A percentile compares a stretch with the other conserved stretches of the same genome.
These are phyloP conservation scores for Girardinichthys multiradiatus DNA, from an alignment of 2,113 vertebrate genomes.

Conservation along the genomic window DNA sequence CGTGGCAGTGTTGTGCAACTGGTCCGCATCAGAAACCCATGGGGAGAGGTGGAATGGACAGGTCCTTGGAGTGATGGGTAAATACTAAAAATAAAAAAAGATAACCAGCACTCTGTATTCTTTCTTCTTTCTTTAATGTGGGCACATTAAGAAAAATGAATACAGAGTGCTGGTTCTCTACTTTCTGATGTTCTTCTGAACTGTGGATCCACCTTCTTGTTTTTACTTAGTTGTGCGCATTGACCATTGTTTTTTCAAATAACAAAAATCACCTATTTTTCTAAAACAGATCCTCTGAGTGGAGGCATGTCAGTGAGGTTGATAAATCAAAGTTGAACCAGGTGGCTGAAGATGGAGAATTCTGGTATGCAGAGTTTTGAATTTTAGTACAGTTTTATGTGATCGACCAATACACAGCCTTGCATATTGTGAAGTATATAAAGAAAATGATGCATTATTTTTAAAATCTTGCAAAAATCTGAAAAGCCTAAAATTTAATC, in stretches of 20 bases:
- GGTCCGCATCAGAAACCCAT: slow-evolving; percentile 84
- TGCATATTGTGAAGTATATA: too few relatives aligned
- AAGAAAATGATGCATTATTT: too few relatives aligned
- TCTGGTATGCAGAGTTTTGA: slow-evolving; percentile 78
- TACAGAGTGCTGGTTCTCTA: neutral
- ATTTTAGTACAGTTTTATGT: neutral
- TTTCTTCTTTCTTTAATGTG: too few relatives aligned
- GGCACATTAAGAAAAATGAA: too few relatives aligned
- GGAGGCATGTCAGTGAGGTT: slow-evolving; percentile 77
- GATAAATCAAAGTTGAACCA: slow-evolving; percentile 79
- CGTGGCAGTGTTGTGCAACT: slow-evolving; percentile 44
- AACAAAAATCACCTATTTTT: neutral
- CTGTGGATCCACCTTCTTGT: too few relatives aligned
- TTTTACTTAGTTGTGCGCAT: neutral
- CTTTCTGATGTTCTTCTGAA: neutral
- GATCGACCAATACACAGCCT: neutral
- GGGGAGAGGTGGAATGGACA: slow-evolving; percentile 90
- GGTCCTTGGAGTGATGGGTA: slow-evolving; percentile 91
- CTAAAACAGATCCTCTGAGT: slow-evolving; percentile 82
- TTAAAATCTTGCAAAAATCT: too few relatives aligned
- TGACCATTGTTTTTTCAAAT: neutral
- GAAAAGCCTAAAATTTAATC: too few relatives aligned
- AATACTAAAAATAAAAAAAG: slow-evolving; percentile 12
- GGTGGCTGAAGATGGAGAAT: slow-evolving; percentile 86
- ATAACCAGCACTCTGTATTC: neutral